Evolutionary conservation across 2,888 invertebrate genomes (phyloP).

Genomic region (Drosophila recens): DNA sequence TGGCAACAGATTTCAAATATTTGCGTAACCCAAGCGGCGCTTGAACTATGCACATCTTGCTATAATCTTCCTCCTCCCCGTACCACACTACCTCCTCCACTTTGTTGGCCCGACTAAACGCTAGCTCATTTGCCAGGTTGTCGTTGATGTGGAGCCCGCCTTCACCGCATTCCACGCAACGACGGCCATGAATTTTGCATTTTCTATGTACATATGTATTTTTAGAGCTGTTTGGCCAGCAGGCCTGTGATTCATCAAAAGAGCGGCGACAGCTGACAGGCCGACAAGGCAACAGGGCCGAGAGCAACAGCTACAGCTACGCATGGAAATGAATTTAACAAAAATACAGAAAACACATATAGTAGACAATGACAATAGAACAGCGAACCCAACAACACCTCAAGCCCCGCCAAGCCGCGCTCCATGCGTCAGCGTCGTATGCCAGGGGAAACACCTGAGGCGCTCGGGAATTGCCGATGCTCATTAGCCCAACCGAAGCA

Average conservation of each 20-base stretch:
- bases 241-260: conserved; percentile 79
- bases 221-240: conserved; percentile 71
- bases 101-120: conserved; percentile 15
- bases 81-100: too few relatives aligned
- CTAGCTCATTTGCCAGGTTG: conserved; percentile 60
- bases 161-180: conserved; percentile 69
- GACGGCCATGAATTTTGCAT: conserved; percentile 63
- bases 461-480: conserved; percentile 58
- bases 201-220: conserved; percentile 61
- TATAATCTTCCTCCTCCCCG: neutral
- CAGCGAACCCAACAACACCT: conserved; percentile 11
- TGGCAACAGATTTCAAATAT: conserved; percentile 71
- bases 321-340: conserved; percentile 73
- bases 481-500: conserved; percentile 62
- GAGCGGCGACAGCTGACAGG: conserved; percentile 74
- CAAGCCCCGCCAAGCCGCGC: conserved; percentile 32
- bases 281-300: conserved; percentile 63
- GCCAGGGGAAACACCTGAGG: conserved; percentile 72
- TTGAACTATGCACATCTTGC: conserved; percentile 45
- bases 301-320: conserved; percentile 52
- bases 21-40: conserved; percentile 65
- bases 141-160: conserved; percentile 56
- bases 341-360: conserved; percentile 56
- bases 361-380: conserved; percentile 60
- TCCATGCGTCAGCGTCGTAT: conserved; percentile 43